A percentile compares a stretch with the other conserved stretches of the same genome.
These are phyloP conservation scores for Poliocrania exsul DNA, from an alignment of 2,797 vertebrate genomes.

Conservation along the genomic window DNA sequence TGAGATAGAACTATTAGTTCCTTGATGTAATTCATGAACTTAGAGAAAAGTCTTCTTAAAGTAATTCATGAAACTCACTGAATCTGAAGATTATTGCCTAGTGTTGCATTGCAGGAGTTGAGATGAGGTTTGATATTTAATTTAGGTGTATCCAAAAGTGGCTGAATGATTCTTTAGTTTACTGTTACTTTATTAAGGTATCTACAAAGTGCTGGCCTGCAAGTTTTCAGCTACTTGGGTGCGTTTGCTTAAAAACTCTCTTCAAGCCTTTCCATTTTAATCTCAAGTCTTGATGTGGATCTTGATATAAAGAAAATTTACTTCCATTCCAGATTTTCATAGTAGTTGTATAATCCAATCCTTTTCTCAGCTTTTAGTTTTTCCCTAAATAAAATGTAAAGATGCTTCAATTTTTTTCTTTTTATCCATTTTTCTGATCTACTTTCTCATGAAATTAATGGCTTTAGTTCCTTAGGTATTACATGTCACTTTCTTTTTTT, in stretches of 20 bases:
- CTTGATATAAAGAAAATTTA: not conserved
- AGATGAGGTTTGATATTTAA: not conserved
- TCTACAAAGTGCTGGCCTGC: not conserved
- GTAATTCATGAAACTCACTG: not conserved
- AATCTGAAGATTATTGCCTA: not conserved
- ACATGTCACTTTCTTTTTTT: not conserved
- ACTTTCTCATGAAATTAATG: not conserved
- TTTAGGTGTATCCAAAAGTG: not conserved
- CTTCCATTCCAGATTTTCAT: not conserved
- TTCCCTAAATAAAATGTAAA: not conserved
- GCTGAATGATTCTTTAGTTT: not conserved
- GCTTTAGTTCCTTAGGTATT: not conserved
- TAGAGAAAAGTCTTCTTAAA: not conserved
- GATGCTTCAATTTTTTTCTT: not conserved
- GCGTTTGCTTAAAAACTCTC: not conserved
- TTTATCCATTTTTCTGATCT: not conserved
- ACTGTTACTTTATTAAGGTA: not conserved
- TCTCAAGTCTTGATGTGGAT: not conserved
- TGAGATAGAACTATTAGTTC: not conserved
- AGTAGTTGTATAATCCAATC: not conserved
- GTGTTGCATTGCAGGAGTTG: not conserved
- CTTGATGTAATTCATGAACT: not conserved
- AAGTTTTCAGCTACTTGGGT: not conserved
- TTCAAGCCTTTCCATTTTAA: not conserved
- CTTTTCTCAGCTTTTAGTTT: not conserved